Percentiles rank a stretch among this genome's conserved stretches.
These are phyloP conservation scores for Pristionchus entomophagus DNA, from an alignment of 2,888 invertebrate genomes.

Conservation along the genomic window DNA sequence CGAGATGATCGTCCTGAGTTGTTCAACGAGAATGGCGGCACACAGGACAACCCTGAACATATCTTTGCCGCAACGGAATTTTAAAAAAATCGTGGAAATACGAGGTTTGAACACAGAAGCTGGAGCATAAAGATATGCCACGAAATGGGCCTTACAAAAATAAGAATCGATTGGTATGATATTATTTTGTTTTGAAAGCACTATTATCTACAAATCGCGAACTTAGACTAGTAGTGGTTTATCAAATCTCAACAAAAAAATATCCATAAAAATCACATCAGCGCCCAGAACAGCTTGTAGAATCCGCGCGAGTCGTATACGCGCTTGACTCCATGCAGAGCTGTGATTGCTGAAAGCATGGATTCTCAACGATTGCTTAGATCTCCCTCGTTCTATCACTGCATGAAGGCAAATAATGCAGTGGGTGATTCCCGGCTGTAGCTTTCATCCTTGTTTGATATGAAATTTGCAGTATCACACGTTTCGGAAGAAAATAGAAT, in stretches of 20 bases:
- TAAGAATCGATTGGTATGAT: too few relatives aligned
- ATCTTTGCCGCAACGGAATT: too few relatives aligned
- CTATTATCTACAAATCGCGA: too few relatives aligned
- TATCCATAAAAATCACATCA: neutral
- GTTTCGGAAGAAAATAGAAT: neutral
- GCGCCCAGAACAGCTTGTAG: constrained; percentile 32
- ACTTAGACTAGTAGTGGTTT: too few relatives aligned
- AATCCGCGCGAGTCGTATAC: constrained; percentile 15
- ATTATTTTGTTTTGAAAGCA: neutral
- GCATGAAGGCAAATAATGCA: too few relatives aligned
- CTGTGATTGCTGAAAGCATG: constrained; percentile 33
- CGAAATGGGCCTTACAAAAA: too few relatives aligned
- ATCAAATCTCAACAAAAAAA: too few relatives aligned
- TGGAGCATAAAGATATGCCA: too few relatives aligned
- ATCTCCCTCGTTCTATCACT: neutral
- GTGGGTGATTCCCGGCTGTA: neutral
- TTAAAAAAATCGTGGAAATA: neutral
- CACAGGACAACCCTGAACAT: constrained; percentile 16
- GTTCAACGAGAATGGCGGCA: neutral
- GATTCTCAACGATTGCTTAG: neutral
- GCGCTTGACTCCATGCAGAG: constrained; percentile 43
- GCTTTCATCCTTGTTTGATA: neutral
- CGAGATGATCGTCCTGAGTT: neutral
- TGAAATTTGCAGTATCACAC: neutral
- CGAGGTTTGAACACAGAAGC: too few relatives aligned